Conservation (phyloP, 2,888 invertebrate species). For the Geophilus truncorum region DNA sequence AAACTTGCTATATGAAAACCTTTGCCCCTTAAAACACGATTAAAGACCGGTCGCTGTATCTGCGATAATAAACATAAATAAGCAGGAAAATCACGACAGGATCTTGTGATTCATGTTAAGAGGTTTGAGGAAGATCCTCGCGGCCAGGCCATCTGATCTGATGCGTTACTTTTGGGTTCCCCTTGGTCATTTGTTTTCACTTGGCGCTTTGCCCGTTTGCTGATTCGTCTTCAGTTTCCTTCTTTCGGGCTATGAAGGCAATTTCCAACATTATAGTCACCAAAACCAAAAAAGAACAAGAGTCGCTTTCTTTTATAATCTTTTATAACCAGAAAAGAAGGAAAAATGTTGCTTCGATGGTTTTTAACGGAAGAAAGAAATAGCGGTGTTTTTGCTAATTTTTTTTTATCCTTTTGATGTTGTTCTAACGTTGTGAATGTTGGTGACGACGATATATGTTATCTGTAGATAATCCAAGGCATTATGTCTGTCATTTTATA, state of each 20-base stretch:
- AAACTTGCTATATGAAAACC: too few relatives aligned
- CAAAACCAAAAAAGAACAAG: neutral
- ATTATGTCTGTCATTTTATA: neutral
- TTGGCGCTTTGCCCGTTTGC: neutral
- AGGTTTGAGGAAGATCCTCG: constrained; percentile 7
- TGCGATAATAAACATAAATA: neutral
- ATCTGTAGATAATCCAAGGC: neutral
- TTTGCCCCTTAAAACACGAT: too few relatives aligned
- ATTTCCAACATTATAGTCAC: constrained; percentile 8
- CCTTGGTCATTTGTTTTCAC: constrained; percentile 16
- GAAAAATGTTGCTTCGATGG: neutral
- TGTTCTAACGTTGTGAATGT: too few relatives aligned
- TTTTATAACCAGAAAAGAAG: neutral
- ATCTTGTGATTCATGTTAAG: constrained; percentile 12
- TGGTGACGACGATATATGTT: too few relatives aligned
- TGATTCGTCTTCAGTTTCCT: constrained; percentile 15
- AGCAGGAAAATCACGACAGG: neutral
- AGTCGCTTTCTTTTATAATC: neutral
- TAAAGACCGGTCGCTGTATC: neutral
- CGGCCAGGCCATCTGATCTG: constrained; percentile 20
- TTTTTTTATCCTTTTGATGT: neutral
- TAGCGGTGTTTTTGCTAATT: neutral
- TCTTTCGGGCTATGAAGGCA: constrained; percentile 16
- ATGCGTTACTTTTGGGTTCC: constrained; percentile 15
- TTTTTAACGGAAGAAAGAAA: neutral